Evolutionary conservation across 2,113 vertebrate genomes (phyloP).

Genomic region (Pseudorectes ferrugineus): DNA sequence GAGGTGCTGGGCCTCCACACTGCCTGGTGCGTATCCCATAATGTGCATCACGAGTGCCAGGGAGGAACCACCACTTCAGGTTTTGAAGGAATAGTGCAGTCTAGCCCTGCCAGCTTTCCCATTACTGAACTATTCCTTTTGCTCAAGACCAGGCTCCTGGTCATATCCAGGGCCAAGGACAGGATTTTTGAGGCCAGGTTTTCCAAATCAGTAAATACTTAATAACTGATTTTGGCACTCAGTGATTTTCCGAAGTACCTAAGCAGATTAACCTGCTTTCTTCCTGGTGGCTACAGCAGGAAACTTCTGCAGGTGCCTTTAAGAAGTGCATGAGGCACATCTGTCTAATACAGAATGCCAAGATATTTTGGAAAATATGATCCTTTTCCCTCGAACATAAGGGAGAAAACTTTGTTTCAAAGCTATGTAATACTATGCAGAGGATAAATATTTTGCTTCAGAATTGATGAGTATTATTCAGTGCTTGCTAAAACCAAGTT

Average conservation of each 20-base stretch:
- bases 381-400: not conserved
- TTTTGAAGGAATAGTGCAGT: not conserved
- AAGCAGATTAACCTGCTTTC: not conserved
- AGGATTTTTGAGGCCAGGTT: not conserved
- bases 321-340: not conserved
- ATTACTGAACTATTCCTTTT: not conserved
- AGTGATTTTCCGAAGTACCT: not conserved
- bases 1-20: not conserved
- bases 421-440: not conserved
- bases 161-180: not conserved
- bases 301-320: not conserved
- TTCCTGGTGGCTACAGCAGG: not conserved
- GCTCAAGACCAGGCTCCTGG: not conserved
- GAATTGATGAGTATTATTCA: not conserved
- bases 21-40: not conserved
- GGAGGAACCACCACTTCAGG: not conserved
- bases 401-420: not conserved
- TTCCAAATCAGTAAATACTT: not conserved
- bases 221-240: not conserved
- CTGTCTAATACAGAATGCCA: not conserved
- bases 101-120: not conserved
- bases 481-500: not conserved
- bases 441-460: not conserved
- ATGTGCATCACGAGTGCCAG: accelerated
- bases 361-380: not conserved